Conservation (phyloP, 2,113 vertebrate species). For the Aspiorhynchus laticeps region DNA sequence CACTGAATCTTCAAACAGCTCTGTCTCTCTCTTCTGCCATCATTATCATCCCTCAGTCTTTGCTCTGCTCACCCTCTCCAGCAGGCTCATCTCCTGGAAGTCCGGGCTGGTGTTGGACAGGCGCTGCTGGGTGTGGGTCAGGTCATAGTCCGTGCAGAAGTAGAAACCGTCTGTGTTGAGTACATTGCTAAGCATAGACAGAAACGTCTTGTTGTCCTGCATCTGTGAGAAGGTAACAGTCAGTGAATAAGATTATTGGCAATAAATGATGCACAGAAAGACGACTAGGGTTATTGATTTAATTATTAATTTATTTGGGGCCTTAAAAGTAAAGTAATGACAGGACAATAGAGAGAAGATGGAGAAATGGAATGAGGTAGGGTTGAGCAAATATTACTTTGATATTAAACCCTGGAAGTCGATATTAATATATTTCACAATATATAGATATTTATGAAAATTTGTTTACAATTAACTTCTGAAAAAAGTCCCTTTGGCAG, state of each 20-base stretch:
- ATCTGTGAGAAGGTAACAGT: conserved; percentile 72
- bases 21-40: neutral
- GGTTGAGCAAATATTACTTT: too few relatives aligned
- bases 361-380: neutral
- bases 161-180: conserved; percentile 95
- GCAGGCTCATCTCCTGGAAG: conserved; percentile 97
- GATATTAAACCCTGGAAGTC: too few relatives aligned
- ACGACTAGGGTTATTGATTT: neutral
- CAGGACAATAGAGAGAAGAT: neutral
- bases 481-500: too few relatives aligned
- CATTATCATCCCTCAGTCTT: neutral
- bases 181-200: conserved; percentile 91
- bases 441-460: neutral
- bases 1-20: neutral
- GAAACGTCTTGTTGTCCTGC: conserved; percentile 94
- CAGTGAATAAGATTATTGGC: conserved; percentile 24
- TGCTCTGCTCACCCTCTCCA: conserved; percentile 87
- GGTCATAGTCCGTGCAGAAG: conserved; percentile 93
- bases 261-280: neutral
- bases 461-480: neutral
- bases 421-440: neutral
- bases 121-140: conserved; percentile 93
- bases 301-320: neutral
- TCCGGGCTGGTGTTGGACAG: conserved; percentile 95
- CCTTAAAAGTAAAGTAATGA: neutral